Evolutionary conservation across 2,113 vertebrate species (phyloP).

Genomic region (Tetrao urogallus): DNA sequence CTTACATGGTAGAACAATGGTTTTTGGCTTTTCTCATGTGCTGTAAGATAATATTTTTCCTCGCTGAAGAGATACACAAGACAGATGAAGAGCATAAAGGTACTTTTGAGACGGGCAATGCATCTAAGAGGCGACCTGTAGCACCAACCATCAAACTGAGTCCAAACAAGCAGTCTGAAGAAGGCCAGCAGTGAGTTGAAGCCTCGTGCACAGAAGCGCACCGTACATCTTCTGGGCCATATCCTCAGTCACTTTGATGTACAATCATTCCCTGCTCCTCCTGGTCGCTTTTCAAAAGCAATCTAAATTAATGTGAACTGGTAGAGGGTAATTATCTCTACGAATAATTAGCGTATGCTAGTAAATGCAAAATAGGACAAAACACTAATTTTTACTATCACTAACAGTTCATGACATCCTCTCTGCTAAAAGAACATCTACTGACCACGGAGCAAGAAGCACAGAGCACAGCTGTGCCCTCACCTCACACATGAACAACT

Average conservation of each 20-base stretch:
- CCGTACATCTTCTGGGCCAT: not conserved
- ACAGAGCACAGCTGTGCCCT: not conserved
- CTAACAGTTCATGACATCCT: not conserved
- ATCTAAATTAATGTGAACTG: slow-evolving; percentile 73
- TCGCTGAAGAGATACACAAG: not conserved
- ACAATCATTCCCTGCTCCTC: slow-evolving; percentile 65
- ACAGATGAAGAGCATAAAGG: not conserved
- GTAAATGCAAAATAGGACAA: slow-evolving; percentile 73
- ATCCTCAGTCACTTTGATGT: slow-evolving; percentile 66
- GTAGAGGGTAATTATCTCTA: slow-evolving; percentile 74
- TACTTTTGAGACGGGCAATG: not conserved
- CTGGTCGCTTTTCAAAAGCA: slow-evolving; percentile 78
- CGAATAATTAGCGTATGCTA: slow-evolving; percentile 77
- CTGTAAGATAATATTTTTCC: not conserved
- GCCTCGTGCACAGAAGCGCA: not conserved
- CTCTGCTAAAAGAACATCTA: not conserved
- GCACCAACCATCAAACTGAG: not conserved
- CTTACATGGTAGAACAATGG: not conserved
- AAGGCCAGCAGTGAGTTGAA: not conserved
- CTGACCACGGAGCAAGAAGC: not conserved
- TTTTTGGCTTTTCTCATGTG: not conserved
- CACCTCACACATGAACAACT: accelerated
- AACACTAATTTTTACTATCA: slow-evolving; percentile 12
- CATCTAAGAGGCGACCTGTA: not conserved
- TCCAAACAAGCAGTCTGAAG: not conserved